Evolutionary conservation across 2,888 invertebrate species (phyloP), one percentile per base, ranked within the genome.

Genomic region (Drosophila formosana): DNA sequence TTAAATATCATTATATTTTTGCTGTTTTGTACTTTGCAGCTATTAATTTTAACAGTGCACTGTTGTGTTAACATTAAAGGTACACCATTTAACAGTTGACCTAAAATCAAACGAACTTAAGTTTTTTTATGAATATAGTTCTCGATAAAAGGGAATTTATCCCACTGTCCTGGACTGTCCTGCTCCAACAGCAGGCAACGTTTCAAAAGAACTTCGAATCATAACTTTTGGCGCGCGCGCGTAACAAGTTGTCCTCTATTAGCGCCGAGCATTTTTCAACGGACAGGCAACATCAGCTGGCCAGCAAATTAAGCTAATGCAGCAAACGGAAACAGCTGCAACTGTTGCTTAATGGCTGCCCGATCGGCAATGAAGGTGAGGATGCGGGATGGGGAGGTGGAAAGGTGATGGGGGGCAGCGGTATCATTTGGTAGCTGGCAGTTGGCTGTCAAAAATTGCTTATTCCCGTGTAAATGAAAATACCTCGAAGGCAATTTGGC

Each of bases 401-500:
- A 13, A 41, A 41, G 61, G 34, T 41, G 26, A 6, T 5, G 3
- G 7, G 26, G 18, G 37, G 8, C n/a, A 32, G 23, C 30, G 32
- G 43, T 45, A 41, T 49, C 51, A 50, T 52, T 52, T 47, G 51
- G 53, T 45, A 37, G 39, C 51, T 37, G 55, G 34, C 32, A 57
- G 60, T 52, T 60, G 52, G 43, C 57, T 66, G 80, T 51, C 60
- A 64, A 70, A 66, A 68, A 72, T 80, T 78, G 75, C 78, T 78
- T 62, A 56, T 63, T 60, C 63, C 65, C 67, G 71, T 61, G 58
- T 60, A 77, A 66, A 66, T 65, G 66, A 72, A 73, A 70, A 74
- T 80, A 82, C 85, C 82, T 74, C 63, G 65, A 66, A 88, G 89
- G 80, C 85, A 89, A 89, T 89, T 89, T 89, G 78, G 80, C 81